Percentiles rank a stretch among this genome's conserved stretches.
Conservation (phyloP, 1,140 invertebrate species). For the Cyclina sinensis region DNA sequence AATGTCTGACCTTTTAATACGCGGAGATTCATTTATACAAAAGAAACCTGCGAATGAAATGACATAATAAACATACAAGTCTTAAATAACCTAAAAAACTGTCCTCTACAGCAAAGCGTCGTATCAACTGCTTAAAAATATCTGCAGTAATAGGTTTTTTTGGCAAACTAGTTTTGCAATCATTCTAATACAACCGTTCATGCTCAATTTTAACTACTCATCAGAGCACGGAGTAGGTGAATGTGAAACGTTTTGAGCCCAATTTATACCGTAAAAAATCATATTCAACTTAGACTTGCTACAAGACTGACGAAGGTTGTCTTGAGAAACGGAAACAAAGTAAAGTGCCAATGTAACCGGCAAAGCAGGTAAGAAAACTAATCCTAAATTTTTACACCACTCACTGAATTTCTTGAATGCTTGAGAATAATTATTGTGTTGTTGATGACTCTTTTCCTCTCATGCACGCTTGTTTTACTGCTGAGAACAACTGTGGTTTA, state of each 20-base stretch:
- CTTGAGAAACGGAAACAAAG: background rate
- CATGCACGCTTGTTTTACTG: slow-evolving; percentile 18
- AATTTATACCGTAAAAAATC: background rate
- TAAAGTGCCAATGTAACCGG: too few relatives aligned
- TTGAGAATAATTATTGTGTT: background rate
- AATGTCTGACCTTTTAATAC: slow-evolving; percentile 8
- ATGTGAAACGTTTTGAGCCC: background rate
- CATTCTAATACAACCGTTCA: background rate
- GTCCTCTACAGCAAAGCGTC: background rate
- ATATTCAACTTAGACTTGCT: background rate
- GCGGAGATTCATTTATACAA: background rate
- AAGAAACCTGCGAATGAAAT: slow-evolving; percentile 10
- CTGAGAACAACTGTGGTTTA: slow-evolving; percentile 10
- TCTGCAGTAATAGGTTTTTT: background rate
- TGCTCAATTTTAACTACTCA: background rate
- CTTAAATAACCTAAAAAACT: slow-evolving; percentile 25
- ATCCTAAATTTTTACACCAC: too few relatives aligned
- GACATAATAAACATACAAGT: background rate
- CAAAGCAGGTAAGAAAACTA: too few relatives aligned
- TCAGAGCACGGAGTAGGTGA: background rate
- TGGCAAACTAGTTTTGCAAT: background rate
- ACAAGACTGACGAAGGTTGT: background rate
- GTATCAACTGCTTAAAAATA: background rate
- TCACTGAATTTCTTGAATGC: slow-evolving; percentile 23
- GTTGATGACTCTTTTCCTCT: background rate